phyloP scores from a whole-genome alignment of 2,888 invertebrate genomes.

The Andrena marginata region DNA sequence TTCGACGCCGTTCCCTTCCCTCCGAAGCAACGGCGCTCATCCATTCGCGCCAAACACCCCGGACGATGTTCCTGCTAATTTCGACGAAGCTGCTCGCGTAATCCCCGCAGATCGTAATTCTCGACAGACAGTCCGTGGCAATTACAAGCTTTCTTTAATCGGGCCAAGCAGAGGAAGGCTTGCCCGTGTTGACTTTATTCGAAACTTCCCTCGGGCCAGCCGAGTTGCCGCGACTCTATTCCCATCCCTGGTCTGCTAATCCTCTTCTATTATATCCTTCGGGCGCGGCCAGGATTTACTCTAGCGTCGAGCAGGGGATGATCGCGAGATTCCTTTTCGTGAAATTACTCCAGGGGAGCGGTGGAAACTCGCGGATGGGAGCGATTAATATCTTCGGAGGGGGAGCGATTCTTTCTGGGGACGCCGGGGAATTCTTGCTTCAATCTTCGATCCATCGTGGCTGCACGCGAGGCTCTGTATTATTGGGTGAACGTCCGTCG shows the following conservation, averaged over 20 bases:
- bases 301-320: background rate
- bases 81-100: constrained; percentile 14
- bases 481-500: constrained; percentile 28
- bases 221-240: constrained; percentile 18
- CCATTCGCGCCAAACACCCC: background rate
- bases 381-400: background rate
- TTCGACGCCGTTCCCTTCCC: background rate
- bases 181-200: background rate
- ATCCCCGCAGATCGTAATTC: background rate
- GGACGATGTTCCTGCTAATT: constrained; percentile 20
- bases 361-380: background rate
- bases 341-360: background rate
- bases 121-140: constrained; percentile 10
- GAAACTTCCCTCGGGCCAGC: constrained; percentile 47
- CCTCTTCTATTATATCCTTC: background rate
- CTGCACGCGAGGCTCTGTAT: constrained; percentile 31
- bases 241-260: background rate
- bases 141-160: constrained; percentile 11
- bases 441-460: constrained; percentile 11
- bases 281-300: background rate
- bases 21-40: background rate
- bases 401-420: constrained; percentile 2
- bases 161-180: constrained; percentile 5
- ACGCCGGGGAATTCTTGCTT: background rate
- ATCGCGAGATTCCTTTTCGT: background rate